Evolutionary conservation across 2,888 invertebrate genomes (phyloP).

Genomic region (Agriotes lineatus): DNA sequence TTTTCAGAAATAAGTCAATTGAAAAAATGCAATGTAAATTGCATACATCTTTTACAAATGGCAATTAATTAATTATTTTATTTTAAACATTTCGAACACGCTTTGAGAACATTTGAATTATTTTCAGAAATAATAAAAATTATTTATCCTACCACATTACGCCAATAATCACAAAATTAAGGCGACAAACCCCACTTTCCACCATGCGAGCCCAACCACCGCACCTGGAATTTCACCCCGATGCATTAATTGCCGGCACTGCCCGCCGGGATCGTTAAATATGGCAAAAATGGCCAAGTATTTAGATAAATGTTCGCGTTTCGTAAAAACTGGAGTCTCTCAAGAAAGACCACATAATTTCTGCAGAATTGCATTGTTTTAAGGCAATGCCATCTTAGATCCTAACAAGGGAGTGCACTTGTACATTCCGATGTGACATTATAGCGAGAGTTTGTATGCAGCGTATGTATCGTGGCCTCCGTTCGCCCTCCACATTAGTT

Average conservation of each 20-base stretch:
- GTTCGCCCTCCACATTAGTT: slow-evolving; percentile 39
- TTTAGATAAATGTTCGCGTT: slow-evolving; percentile 45
- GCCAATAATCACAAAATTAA: too few relatives aligned
- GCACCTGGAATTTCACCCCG: background rate
- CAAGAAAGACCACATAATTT: slow-evolving; percentile 50
- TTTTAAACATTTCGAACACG: too few relatives aligned
- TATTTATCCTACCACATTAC: too few relatives aligned
- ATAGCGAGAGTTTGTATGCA: slow-evolving; percentile 44
- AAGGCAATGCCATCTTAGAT: slow-evolving; percentile 52
- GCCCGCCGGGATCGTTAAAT: slow-evolving; percentile 31
- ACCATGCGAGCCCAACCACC: too few relatives aligned
- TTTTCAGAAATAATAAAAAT: too few relatives aligned
- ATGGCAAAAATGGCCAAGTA: slow-evolving; percentile 43
- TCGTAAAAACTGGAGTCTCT: slow-evolving; percentile 45
- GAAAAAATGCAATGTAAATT: too few relatives aligned
- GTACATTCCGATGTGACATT: slow-evolving; percentile 47
- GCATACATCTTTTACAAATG: too few relatives aligned
- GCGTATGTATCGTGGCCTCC: slow-evolving; percentile 39
- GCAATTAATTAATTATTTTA: too few relatives aligned
- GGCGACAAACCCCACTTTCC: too few relatives aligned
- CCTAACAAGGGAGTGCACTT: slow-evolving; percentile 53
- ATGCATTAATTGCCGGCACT: background rate
- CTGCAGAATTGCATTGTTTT: slow-evolving; percentile 52
- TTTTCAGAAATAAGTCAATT: too few relatives aligned
- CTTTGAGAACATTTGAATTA: too few relatives aligned